Evolutionary conservation across 2,113 vertebrate genomes (phyloP).

Genomic region (Chloebia gouldiae): DNA sequence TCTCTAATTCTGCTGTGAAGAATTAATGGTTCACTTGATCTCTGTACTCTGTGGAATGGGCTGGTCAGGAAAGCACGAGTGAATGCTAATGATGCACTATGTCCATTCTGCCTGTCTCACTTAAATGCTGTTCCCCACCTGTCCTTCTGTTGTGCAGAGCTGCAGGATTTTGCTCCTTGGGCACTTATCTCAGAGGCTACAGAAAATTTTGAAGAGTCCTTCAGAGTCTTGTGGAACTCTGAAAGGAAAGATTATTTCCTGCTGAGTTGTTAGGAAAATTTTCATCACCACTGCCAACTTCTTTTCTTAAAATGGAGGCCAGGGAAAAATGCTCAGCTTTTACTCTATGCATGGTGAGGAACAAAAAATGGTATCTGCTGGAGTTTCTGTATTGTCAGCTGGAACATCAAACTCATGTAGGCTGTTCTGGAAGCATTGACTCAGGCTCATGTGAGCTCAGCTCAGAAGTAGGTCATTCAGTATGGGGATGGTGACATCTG

Average conservation of each 20-base stretch:
- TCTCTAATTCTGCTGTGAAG: neutral
- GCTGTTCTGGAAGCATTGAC: neutral
- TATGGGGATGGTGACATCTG: neutral
- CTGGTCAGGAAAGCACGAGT: neutral
- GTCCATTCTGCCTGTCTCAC: neutral
- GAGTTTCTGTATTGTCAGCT: slow-evolving; percentile 12
- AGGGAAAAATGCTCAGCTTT: neutral
- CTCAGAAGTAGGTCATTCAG: neutral
- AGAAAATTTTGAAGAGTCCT: slow-evolving; percentile 26
- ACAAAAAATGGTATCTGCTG: neutral
- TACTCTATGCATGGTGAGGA: neutral
- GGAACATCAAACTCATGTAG: neutral
- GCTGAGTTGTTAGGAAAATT: slow-evolving; percentile 28
- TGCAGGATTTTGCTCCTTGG: neutral
- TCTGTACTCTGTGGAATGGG: neutral
- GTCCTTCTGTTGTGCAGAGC: neutral
- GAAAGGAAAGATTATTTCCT: slow-evolving; percentile 22
- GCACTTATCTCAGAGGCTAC: neutral
- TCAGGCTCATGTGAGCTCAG: neutral
- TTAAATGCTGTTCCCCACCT: neutral
- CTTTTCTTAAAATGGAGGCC: neutral
- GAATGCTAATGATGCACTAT: neutral
- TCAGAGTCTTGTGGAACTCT: slow-evolving; percentile 1
- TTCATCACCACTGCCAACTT: neutral
- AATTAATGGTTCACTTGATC: slow-evolving; percentile 37